Evolutionary conservation across 2,113 vertebrate species (phyloP).

Genomic region (Melierax canorus): DNA sequence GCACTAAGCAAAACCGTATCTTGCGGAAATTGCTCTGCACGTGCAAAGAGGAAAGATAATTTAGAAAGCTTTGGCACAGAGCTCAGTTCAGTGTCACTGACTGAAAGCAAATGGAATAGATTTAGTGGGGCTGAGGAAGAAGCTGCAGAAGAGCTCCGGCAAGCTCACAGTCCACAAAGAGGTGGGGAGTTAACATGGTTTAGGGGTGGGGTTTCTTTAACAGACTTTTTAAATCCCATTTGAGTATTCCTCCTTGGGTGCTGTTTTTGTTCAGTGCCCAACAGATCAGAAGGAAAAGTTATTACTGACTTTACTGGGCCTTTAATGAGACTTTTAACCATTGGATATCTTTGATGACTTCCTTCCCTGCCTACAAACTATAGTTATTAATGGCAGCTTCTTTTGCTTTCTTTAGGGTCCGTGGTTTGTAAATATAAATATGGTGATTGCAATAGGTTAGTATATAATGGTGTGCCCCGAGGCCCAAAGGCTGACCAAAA

Average conservation of each 20-base stretch:
- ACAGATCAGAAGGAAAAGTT: neutral
- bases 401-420: neutral
- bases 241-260: neutral
- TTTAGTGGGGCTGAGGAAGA: neutral
- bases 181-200: neutral
- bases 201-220: neutral
- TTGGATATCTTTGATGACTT: neutral
- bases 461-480: neutral
- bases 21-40: neutral
- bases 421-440: neutral
- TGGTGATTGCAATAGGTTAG: neutral
- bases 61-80: neutral
- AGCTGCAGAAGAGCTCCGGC: neutral
- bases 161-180: neutral
- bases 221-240: neutral
- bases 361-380: neutral
- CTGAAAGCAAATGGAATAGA: neutral
- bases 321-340: neutral
- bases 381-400: neutral
- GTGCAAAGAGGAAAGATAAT: neutral
- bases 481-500: neutral
- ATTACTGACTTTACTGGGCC: neutral
- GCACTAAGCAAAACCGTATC: neutral
- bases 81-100: neutral
- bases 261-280: neutral